phyloP scores from a whole-genome alignment of 1,140 invertebrate genomes.

The Tyrophagus putrescentiae region DNA sequence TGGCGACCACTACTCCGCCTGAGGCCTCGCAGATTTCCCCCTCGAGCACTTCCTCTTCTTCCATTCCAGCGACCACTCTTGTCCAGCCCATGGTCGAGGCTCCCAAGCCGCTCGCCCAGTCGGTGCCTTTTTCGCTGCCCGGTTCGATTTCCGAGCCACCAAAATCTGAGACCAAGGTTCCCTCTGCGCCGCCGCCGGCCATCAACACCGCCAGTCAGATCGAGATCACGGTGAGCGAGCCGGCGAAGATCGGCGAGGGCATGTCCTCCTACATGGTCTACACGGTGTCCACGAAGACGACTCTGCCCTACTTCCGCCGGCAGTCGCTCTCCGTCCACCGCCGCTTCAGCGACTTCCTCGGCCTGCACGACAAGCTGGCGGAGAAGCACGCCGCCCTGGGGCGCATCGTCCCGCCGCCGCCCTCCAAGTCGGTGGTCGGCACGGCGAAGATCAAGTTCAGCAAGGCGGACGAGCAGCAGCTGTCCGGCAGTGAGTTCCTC shows the following conservation, averaged over 20 bases:
- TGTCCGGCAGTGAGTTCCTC: constrained; percentile 55
- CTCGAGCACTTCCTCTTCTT: background rate
- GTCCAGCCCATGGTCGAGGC: background rate
- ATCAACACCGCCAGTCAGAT: constrained; percentile 29
- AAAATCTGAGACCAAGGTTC: too few relatives aligned
- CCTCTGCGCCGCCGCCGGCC: background rate
- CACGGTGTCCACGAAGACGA: constrained; percentile 62
- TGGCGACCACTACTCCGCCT: background rate
- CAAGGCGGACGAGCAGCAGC: constrained; percentile 36
- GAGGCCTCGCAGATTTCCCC: background rate
- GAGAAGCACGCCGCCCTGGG: constrained; percentile 86
- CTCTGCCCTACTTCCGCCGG: constrained; percentile 71
- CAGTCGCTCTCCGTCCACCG: constrained; percentile 67
- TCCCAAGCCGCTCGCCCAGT: too few relatives aligned
- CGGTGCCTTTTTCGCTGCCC: too few relatives aligned
- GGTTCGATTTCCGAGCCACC: too few relatives aligned
- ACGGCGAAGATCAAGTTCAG: constrained; percentile 95
- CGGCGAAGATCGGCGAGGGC: constrained; percentile 90
- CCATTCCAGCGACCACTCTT: background rate
- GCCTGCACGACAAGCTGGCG: constrained; percentile 82
- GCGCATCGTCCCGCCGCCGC: constrained; percentile 91
- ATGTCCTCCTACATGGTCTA: constrained; percentile 33
- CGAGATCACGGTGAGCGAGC: constrained; percentile 66
- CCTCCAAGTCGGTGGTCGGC: constrained; percentile 90
- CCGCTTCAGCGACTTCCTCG: constrained; percentile 93